phyloP scores from a whole-genome alignment of 1,140 invertebrate species.

The Scaptomyza hsui region DNA sequence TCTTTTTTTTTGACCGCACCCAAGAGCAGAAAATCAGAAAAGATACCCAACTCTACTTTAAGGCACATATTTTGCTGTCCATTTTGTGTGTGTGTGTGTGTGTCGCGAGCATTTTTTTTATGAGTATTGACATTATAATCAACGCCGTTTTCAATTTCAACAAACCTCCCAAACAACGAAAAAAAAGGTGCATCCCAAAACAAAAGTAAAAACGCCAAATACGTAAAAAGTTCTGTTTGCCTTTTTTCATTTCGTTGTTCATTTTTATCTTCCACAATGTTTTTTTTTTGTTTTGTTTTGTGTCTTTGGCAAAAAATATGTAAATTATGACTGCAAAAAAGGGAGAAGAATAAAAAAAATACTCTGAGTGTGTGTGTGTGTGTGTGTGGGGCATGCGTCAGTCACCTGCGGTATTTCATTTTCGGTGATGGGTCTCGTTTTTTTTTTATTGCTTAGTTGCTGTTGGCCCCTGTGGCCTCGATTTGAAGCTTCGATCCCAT shows the following conservation, averaged over 20 bases:
- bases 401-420: conserved; percentile 74
- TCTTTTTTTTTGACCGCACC: conserved; percentile 63
- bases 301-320: conserved; percentile 71
- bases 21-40: conserved; percentile 32
- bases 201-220: conserved; percentile 25
- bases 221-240: conserved; percentile 69
- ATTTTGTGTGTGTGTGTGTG: conserved; percentile 21
- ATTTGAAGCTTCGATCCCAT: conserved; percentile 11
- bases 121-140: conserved; percentile 81
- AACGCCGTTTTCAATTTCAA: conserved; percentile 81
- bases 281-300: conserved; percentile 20
- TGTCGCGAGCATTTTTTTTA: conserved; percentile 64
- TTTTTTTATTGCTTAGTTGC: conserved; percentile 59
- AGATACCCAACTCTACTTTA: conserved; percentile 20
- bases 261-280: conserved; percentile 54
- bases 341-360: conserved; percentile 4
- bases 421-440: conserved; percentile 62
- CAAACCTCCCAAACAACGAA: conserved; percentile 37
- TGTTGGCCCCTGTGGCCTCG: conserved; percentile 13
- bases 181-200: conserved; percentile 60
- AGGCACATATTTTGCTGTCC: conserved; percentile 30
- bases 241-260: conserved; percentile 46
- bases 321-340: conserved; percentile 64
- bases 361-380: conserved; percentile 16
- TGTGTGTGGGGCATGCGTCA: conserved; percentile 67